phyloP scores from a whole-genome alignment of 2,113 vertebrate species.

The Taxidea taxus region DNA sequence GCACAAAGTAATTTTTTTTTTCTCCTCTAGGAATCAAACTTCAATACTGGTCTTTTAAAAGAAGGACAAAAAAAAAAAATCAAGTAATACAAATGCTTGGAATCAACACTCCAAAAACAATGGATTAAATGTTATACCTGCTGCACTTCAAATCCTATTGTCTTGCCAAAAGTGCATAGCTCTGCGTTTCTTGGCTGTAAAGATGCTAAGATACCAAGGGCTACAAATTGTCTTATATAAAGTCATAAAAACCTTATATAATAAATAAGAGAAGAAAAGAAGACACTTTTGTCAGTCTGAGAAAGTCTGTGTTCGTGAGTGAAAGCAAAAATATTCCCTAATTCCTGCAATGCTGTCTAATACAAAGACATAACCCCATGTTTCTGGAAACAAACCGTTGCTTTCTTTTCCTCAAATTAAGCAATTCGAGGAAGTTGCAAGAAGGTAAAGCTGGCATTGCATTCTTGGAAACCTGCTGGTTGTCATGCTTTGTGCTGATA shows the following conservation, averaged over 20 bases:
- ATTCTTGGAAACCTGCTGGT: neutral
- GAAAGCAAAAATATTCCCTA: neutral
- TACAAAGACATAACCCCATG: neutral
- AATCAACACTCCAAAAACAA: conserved; percentile 13
- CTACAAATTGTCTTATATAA: conserved; percentile 22
- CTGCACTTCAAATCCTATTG: conserved; percentile 42
- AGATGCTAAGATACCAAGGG: conserved; percentile 35
- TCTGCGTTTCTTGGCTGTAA: conserved; percentile 25
- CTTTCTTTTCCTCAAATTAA: neutral
- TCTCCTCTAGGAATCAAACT: conserved; percentile 43
- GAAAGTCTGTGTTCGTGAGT: neutral
- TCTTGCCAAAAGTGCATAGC: neutral
- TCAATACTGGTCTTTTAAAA: neutral
- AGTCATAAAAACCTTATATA: neutral
- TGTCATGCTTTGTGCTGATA: neutral
- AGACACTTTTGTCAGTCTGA: neutral
- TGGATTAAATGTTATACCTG: conserved; percentile 10
- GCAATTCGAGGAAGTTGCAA: neutral
- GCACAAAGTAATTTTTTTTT: neutral
- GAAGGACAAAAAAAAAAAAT: conserved; percentile 11
- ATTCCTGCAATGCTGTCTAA: neutral
- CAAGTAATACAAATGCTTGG: neutral
- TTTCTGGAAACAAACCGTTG: neutral
- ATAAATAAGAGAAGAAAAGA: neutral
- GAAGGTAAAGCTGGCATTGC: neutral